Conservation (phyloP, 2,888 invertebrate genomes). For the Dichetophora obliterata region DNA sequence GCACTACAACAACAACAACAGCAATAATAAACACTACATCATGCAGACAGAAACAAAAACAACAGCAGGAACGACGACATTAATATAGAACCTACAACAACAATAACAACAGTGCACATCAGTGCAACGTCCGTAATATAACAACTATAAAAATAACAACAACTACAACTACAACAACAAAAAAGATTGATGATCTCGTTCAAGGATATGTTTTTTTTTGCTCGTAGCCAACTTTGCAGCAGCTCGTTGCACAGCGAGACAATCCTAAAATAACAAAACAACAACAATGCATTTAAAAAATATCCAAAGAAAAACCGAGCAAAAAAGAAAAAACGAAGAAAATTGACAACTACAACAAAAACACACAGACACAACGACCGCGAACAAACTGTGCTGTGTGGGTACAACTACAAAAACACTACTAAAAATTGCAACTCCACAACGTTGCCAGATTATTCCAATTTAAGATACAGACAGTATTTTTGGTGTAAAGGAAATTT, state of each 20-base stretch:
- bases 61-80: slow-evolving; percentile 6
- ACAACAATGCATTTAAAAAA: not conserved
- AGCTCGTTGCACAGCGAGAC: not conserved
- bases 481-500: too few species aligned
- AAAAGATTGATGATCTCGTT: slow-evolving; percentile 66
- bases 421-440: not conserved
- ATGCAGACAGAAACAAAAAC: slow-evolving; percentile 20
- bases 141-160: slow-evolving; percentile 4
- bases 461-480: too few species aligned
- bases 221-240: not conserved
- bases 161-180: not conserved
- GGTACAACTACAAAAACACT: not conserved
- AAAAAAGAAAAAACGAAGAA: not conserved
- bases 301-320: not conserved
- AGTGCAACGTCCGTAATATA: not conserved
- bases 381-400: not conserved
- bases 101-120: not conserved
- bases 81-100: slow-evolving; percentile 4
- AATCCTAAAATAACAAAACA: not conserved
- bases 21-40: slow-evolving; percentile 21
- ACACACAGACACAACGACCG: not conserved
- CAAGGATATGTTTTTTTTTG: slow-evolving; percentile 57
- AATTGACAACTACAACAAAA: not conserved
- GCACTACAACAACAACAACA: slow-evolving; percentile 19
- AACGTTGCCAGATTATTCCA: too few species aligned